Conservation (phyloP, 2,113 vertebrate species). For the Dinomys branickii region DNA sequence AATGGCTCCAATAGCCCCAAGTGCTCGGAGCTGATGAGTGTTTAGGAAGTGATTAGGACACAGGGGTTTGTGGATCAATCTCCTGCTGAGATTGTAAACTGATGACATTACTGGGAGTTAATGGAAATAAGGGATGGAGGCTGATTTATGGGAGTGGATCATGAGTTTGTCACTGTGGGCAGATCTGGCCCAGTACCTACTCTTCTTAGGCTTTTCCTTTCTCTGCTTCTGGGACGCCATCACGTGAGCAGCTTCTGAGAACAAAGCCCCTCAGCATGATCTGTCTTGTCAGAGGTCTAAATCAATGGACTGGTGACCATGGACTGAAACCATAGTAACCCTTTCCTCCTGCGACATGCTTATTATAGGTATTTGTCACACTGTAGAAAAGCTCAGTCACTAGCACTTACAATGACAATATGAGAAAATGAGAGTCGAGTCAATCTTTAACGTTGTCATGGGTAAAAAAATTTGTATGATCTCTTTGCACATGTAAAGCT, state of each 20-base stretch:
- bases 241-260: fast-evolving
- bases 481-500: conserved; percentile 43
- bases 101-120: neutral
- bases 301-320: neutral
- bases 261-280: neutral
- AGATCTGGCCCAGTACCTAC: neutral
- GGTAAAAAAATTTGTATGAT: neutral
- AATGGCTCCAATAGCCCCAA: neutral
- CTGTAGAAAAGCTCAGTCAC: neutral
- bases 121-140: neutral
- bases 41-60: neutral
- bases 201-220: neutral
- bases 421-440: neutral
- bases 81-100: neutral
- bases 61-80: neutral
- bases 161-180: no score
- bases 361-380: neutral
- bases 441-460: neutral
- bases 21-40: neutral
- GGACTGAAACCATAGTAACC: neutral
- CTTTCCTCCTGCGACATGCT: neutral
- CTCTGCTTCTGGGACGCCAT: neutral
- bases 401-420: neutral
- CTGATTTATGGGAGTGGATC: no score
- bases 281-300: neutral